These are phyloP conservation scores for Apistogramma diplotaenia DNA, from an alignment of 2,113 vertebrate species.

Conservation along the genomic window DNA sequence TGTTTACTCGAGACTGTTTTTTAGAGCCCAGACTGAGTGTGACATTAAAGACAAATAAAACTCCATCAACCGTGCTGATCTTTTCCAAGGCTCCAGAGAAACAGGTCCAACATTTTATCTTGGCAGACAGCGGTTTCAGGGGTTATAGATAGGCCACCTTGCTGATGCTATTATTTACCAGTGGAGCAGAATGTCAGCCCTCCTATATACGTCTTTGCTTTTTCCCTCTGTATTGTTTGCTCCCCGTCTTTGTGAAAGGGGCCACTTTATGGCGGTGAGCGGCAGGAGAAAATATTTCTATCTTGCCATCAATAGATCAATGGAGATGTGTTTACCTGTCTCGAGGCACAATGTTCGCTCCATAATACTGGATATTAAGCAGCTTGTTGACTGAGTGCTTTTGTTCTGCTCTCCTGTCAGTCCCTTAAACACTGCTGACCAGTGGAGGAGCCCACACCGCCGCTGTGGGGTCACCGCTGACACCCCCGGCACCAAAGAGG, in stretches of 20 bases:
- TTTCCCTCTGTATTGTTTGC: conserved; percentile 85
- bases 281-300: conserved; percentile 88
- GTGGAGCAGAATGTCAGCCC: conserved; percentile 86
- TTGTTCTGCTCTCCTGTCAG: conserved; percentile 89
- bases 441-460: conserved; percentile 78
- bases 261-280: conserved; percentile 86
- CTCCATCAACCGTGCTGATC: conserved; percentile 79
- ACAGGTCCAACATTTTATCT: conserved; percentile 86
- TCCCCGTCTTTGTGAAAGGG: conserved; percentile 86
- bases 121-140: conserved; percentile 88
- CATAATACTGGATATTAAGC: conserved; percentile 93
- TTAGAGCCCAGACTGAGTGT: conserved; percentile 75
- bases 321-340: conserved; percentile 96
- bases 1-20: conserved; percentile 69
- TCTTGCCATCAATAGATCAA: conserved; percentile 88
- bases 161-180: conserved; percentile 89
- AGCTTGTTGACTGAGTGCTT: conserved; percentile 92
- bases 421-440: conserved; percentile 82
- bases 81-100: conserved; percentile 79
- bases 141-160: conserved; percentile 87
- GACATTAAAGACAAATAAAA: conserved; percentile 78
- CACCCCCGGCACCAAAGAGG: conserved; percentile 74
- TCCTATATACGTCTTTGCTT: conserved; percentile 79
- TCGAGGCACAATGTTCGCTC: conserved; percentile 83
- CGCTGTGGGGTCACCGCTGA: conserved; percentile 61